Conservation (phyloP, 2,888 invertebrate species). For the Cetonia aurata region DNA sequence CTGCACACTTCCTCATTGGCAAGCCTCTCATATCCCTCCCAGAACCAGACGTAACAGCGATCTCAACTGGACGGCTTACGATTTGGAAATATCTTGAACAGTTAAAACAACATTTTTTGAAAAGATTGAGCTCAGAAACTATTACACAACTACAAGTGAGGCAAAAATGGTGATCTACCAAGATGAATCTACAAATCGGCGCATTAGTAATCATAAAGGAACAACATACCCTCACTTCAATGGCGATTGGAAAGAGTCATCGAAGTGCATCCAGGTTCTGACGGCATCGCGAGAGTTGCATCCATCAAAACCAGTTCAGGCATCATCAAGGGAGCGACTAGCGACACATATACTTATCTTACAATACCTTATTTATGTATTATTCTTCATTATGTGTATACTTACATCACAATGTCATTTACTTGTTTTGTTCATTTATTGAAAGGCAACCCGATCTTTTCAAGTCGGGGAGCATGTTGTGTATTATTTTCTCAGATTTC, state of each 20-base stretch:
- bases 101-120: not conserved
- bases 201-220: constrained; percentile 55
- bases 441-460: too few species aligned
- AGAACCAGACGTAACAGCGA: too few species aligned
- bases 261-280: constrained; percentile 52
- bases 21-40: too few species aligned
- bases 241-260: constrained; percentile 54
- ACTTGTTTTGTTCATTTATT: too few species aligned
- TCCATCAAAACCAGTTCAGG: constrained; percentile 50
- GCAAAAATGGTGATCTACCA: not conserved
- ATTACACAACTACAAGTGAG: not conserved
- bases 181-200: constrained; percentile 9
- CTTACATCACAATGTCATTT: too few species aligned
- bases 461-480: too few species aligned
- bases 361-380: too few species aligned
- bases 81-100: too few species aligned
- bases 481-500: too few species aligned
- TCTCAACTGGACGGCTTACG: too few species aligned
- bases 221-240: constrained; percentile 48
- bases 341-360: too few species aligned
- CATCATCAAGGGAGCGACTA: constrained; percentile 47
- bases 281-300: constrained; percentile 53
- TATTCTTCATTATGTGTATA: too few species aligned
- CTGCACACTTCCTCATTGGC: not conserved
- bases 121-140: not conserved